Base-by-base conservation (phyloP, 1,140 invertebrate species). In the Drosophila truncata region DNA sequence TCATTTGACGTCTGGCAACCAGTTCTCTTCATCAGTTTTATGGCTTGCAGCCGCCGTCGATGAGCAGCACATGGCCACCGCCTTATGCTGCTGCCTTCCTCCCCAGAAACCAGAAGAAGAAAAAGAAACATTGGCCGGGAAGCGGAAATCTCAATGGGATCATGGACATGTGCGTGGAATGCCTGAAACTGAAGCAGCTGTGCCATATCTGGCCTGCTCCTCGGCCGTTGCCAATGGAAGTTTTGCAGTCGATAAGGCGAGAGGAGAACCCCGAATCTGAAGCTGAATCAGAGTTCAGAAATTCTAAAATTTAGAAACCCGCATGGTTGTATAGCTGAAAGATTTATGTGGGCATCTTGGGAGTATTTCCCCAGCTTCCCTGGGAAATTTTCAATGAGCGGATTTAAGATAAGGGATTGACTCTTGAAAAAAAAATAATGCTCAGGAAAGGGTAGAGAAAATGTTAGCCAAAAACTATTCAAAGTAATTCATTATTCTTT, bases 81-180 rank as follows among this genome's bases (percentile, higher is more conserved):
- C 60, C 72, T 70, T 76, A 25, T 47, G 46, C 8, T 47, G 46
- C 8, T 47, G 27, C 49, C 50, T 52, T 52, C 18, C 3, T 20
- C 83, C 33, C 20, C 20, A 3, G 33, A 55, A 13, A 7, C 83
- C 84, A 86, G 74, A 52, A 57, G 71, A 13, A 60, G 29, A 62
- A 35, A 46, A 33, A 46, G 44, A 47, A 50, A 60, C 50, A 54
- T 77, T 41, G 37, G 9, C 29, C 39, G 37, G 20, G 37, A 35
- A 27, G 49, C 63, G 35, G 55, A 67, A 67, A 77, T 78, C 72
- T 47, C 60, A 79, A 69, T 79, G 69, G 55, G 63, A 73, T 76
- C 73, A 54, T 76, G 64, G 70, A 90, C 85, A 90, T 90, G 74
- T 88, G 85, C 84, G 73, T 64, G 80, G 84, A 88, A 90, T 88